Evolutionary conservation across 2,113 vertebrate genomes (phyloP).

Genomic region (Leiothrix lutea): DNA sequence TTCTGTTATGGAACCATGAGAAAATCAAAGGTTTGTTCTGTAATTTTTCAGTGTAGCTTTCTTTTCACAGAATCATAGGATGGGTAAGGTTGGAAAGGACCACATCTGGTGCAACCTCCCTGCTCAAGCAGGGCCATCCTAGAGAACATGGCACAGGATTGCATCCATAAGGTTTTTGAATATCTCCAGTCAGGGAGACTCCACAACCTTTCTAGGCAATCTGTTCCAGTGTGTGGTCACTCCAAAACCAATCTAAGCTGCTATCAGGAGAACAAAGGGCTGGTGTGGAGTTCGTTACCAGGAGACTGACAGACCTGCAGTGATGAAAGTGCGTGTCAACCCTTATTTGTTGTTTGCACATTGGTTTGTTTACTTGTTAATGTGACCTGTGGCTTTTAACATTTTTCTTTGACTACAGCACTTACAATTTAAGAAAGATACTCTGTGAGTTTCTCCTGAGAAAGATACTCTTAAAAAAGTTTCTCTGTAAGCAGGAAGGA

Average conservation of each 20-base stretch:
- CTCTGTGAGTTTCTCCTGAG: background rate
- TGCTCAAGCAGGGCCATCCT: background rate
- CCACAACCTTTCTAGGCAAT: background rate
- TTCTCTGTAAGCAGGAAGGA: background rate
- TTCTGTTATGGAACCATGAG: background rate
- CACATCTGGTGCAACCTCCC: background rate
- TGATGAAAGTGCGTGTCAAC: background rate
- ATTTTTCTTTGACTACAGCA: background rate
- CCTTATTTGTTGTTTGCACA: background rate
- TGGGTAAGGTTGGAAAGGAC: background rate
- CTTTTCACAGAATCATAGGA: background rate
- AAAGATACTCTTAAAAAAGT: background rate
- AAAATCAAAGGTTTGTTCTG: background rate
- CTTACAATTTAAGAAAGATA: background rate
- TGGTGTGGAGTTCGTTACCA: background rate
- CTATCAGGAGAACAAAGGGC: background rate
- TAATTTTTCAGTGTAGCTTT: background rate
- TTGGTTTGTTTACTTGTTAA: background rate
- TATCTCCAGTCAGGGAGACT: background rate
- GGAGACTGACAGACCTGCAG: background rate
- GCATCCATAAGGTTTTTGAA: background rate
- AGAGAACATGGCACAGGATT: background rate
- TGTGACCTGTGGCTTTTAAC: background rate
- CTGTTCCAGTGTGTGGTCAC: background rate
- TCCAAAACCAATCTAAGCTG: background rate